phyloP scores from a whole-genome alignment of 2,797 vertebrate genomes.

The Sebastes oblongus region DNA sequence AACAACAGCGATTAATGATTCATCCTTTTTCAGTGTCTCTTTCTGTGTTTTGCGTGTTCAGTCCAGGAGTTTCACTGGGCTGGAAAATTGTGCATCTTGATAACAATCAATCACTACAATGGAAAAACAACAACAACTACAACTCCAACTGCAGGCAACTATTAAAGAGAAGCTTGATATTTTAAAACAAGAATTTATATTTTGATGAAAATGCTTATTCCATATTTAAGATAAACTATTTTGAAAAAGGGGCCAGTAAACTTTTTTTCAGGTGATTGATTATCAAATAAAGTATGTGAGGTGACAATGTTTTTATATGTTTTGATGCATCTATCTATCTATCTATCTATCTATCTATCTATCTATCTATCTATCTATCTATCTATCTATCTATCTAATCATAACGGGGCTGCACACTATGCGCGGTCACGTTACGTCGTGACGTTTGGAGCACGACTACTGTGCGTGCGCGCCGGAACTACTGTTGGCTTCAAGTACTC shows the following conservation, averaged over 20 bases:
- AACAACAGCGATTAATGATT: background rate
- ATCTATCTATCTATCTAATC: background rate
- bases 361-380: background rate
- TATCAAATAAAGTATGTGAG: constrained; percentile 68
- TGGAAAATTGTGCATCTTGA: constrained; percentile 39
- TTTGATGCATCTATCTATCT: background rate
- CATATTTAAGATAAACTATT: constrained; percentile 69
- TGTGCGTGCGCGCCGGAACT: constrained; percentile 33
- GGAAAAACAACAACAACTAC: background rate
- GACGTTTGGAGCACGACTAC: constrained; percentile 2
- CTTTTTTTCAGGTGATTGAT: constrained; percentile 72
- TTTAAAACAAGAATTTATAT: constrained; percentile 70
- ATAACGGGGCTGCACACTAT: background rate
- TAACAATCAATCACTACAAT: constrained; percentile 54
- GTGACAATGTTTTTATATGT: constrained; percentile 4
- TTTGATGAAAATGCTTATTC: constrained; percentile 67
- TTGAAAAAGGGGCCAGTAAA: constrained; percentile 64
- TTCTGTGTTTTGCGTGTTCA: constrained; percentile 31
- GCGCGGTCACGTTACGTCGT: constrained; percentile 7
- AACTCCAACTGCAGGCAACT: constrained; percentile 30
- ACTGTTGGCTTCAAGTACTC: constrained; percentile 21
- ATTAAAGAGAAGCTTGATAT: constrained; percentile 49
- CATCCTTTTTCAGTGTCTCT: constrained; percentile 20
- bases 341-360: background rate
- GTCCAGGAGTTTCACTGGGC: constrained; percentile 16